Evolutionary conservation across 1,140 invertebrate genomes (phyloP).

Genomic region (Sinonovacula constricta): DNA sequence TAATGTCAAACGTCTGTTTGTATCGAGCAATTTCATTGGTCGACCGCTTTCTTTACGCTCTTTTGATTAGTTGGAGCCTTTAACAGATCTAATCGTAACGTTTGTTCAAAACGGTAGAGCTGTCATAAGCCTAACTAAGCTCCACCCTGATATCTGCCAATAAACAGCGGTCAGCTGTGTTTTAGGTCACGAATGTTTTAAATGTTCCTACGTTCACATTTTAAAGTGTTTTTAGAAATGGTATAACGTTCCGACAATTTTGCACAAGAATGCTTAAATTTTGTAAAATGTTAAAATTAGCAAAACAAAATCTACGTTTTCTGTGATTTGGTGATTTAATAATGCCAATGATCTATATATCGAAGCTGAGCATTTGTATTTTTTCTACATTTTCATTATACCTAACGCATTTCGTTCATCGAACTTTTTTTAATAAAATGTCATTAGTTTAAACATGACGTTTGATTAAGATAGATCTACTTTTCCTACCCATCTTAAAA

Average conservation of each 20-base stretch:
- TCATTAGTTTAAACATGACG: too few species aligned
- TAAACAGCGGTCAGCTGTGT: conserved; percentile 78
- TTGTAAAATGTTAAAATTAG: too few species aligned
- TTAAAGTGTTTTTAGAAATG: conserved; percentile 80
- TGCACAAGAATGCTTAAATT: too few species aligned
- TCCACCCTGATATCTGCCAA: conserved; percentile 31
- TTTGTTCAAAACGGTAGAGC: conserved; percentile 48
- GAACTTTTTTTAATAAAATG: too few species aligned
- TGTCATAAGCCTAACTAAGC: conserved; percentile 21
- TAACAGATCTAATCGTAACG: not conserved
- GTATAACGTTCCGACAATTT: conserved; percentile 35
- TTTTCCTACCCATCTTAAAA: too few species aligned
- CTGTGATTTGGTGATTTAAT: too few species aligned
- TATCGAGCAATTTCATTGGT: conserved; percentile 38
- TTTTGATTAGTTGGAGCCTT: conserved; percentile 7
- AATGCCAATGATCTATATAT: too few species aligned
- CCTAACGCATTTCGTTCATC: too few species aligned
- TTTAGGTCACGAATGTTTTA: conserved; percentile 88
- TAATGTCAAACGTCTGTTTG: not conserved
- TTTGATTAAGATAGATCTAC: too few species aligned
- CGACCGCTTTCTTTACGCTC: conserved; percentile 4
- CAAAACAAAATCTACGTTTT: too few species aligned
- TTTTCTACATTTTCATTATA: too few species aligned
- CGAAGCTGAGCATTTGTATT: too few species aligned
- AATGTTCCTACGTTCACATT: conserved; percentile 94